Evolutionary conservation across 2,797 vertebrate species (phyloP), one percentile per base, ranked within the genome.

Genomic region (Adelosebastes latens): DNA sequence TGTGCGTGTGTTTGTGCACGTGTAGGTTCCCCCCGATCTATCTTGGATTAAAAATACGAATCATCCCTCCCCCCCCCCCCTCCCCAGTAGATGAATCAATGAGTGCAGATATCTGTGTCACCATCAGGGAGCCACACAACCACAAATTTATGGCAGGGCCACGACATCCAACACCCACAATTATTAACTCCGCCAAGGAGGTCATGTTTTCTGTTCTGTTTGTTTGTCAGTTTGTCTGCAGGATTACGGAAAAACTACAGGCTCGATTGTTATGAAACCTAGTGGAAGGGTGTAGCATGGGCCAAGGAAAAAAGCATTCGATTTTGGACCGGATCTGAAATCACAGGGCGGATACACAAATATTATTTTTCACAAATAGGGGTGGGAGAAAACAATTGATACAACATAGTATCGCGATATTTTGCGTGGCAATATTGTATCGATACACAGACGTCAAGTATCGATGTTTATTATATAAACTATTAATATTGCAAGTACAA

Each of bases 11-110:
- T 59, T 16, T 72, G 12, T 32, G 67, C 71, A 81, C n/a, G 55
- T 83, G 75, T 62, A 69, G 71, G 75, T 64, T 42, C 65, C 52
- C 36, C 13, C 24, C 11, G 7, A 4, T 8, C 46, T 3, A 53
- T 87, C 87, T 81, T 87, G 86, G 89, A 93, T 89, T 94, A 93
- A 87, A 91, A 84, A 75, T 65, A 87, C 80, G 63, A 88, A 73
- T 73, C 66, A 8, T 18, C 74, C 85, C 74, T 20, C 5, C 58
- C 58, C n/a, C 64, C 69, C 34, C 14, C 24, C 58, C 5, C 14
- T 52, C n/a, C 66, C 16, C 32, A 24, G 75, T 72, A 75, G 75
- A 87, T 86, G 66, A 93, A 91, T 87, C 87, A 86, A 86, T 92
- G 89, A 88, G 78, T 61, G 25, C 75, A 74, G 77, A 86, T 89